Evolutionary conservation across 1,140 invertebrate species (phyloP).

Genomic region (Papilio dardanus): DNA sequence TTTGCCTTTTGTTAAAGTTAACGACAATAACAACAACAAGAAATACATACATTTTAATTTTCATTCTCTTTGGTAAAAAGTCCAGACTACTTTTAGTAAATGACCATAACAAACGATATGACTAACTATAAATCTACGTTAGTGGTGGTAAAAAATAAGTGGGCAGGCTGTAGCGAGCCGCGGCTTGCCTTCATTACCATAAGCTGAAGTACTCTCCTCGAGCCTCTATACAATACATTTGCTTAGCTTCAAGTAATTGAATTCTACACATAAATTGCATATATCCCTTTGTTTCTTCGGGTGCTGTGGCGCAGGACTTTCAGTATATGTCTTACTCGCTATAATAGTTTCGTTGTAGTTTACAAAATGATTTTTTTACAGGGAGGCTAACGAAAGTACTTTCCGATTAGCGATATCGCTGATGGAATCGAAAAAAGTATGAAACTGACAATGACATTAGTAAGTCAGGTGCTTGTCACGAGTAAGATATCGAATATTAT

Average conservation of each 20-base stretch:
- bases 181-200: not conserved
- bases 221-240: not conserved
- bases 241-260: conserved; percentile 12
- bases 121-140: not conserved
- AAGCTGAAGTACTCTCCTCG: not conserved
- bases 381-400: no score
- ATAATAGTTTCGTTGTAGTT: no score
- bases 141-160: conserved; percentile 16
- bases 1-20: not conserved
- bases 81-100: not conserved
- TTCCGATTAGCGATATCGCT: no score
- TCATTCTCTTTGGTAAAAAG: not conserved
- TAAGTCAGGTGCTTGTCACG: no score
- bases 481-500: no score
- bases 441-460: no score
- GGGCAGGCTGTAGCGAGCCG: conserved; percentile 16
- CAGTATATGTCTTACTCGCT: no score
- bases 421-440: no score
- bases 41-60: not conserved
- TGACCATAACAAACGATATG: not conserved
- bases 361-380: no score
- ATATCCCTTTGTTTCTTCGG: no score
- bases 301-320: no score
- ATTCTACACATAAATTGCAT: not conserved
- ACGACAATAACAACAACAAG: not conserved